These are phyloP conservation scores for Cataglyphis albicans DNA, from an alignment of 2,888 invertebrate genomes.

Conservation along the genomic window DNA sequence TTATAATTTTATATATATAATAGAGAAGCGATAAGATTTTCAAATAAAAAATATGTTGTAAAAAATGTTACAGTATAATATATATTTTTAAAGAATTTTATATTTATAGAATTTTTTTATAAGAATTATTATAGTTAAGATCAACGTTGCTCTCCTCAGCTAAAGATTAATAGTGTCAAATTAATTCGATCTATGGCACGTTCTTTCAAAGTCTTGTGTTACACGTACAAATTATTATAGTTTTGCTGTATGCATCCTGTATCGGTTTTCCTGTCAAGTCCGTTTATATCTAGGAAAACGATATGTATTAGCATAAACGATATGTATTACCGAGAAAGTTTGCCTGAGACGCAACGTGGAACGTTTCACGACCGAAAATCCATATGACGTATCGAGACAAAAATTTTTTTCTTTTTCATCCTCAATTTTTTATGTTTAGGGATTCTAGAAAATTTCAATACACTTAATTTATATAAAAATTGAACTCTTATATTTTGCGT, in stretches of 20 bases:
- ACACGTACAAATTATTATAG: not conserved
- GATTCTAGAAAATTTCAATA: not conserved
- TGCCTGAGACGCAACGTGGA: not conserved
- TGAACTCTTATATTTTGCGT: not conserved
- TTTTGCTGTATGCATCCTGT: not conserved
- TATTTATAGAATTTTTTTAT: too few species aligned
- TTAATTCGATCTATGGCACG: not conserved
- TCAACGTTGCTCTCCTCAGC: not conserved
- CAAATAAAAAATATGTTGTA: not conserved
- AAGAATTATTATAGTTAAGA: too few species aligned
- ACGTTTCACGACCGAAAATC: constrained; percentile 28
- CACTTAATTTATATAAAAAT: not conserved
- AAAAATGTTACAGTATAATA: not conserved
- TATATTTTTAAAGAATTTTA: too few species aligned
- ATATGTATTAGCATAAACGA: constrained; percentile 16
- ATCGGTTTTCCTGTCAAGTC: not conserved
- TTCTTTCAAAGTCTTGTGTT: not conserved
- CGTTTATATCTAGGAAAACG: constrained; percentile 10
- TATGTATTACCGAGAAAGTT: constrained; percentile 21
- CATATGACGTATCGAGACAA: constrained; percentile 17
- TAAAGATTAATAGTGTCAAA: not conserved
- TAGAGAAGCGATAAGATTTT: not conserved
- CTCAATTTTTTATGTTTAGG: not conserved
- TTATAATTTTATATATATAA: not conserved
- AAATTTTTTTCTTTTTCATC: not conserved